Base-by-base conservation (phyloP, 2,888 invertebrate genomes). In the Andricus quercusramuli region DNA sequence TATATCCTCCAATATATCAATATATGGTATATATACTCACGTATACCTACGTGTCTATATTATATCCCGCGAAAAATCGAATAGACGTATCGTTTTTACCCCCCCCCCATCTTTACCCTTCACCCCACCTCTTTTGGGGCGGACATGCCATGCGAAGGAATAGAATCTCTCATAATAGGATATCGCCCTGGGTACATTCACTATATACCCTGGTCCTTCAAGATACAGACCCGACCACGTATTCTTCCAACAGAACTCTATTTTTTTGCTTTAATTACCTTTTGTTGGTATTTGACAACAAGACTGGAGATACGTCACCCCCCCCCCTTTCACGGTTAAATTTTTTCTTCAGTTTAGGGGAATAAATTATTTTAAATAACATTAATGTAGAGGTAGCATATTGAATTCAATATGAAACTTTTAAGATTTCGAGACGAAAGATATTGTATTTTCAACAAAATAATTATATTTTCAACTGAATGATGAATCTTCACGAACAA, bases 61-160 rank as follows among this genome's bases (percentile, higher is more conserved):
- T 89, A 89, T 88, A 88, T 85, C 85, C 79, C 84, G 86, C 86
- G 84, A 86, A 86, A 88, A 87, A 88, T 86, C 86, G 83, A 83
- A 88, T 87, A 80, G 85, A 85, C 83, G 84, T 85, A 83, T 86
- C 85, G 84, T 84, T 82, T 86, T 84, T 83, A 82, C 37, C 1
- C 37, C 37, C 8, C 9, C 9, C 82, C 81, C 79, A 25, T 25
- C 25, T 1, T 25, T 25, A 1, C 67, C 82, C 80, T 74, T 68
- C 80, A 77, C 77, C 80, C 79, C 74, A 78, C 79, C 82, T 84
- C 83, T 84, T 83, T 79, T 80, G 59, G 82, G 74, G 67, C 32
- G 79, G 82, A 83, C 80, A 80, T 80, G 77, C 82, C 77, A 81
- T 82, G 62, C 77, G 80, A 79, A 82, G 81, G 84, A 82, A 82